Evolutionary conservation across 2,797 vertebrate species (phyloP).

Genomic region (Neoniphon sammara): DNA sequence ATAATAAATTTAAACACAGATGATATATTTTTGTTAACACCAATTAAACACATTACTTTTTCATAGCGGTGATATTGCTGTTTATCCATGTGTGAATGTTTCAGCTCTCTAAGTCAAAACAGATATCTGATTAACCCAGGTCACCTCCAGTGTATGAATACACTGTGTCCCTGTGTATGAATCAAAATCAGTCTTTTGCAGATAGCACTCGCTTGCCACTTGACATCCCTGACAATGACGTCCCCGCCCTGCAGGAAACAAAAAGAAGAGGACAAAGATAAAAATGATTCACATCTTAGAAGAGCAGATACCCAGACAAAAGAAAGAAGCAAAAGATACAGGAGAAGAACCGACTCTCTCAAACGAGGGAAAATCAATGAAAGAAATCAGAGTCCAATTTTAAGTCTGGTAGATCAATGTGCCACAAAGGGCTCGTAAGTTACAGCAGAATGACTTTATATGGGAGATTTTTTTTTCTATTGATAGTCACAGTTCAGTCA

Average conservation of each 20-base stretch:
- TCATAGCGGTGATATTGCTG: neutral
- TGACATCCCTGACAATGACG: neutral
- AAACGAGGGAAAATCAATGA: conserved; percentile 13
- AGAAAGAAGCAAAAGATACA: neutral
- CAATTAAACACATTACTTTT: neutral
- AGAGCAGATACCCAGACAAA: neutral
- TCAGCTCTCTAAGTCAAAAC: neutral
- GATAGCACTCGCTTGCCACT: no score
- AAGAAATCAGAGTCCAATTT: conserved; percentile 1
- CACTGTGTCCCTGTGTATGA: neutral
- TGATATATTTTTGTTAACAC: neutral
- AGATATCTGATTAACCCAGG: neutral
- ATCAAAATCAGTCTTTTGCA: neutral
- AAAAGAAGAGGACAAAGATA: neutral
- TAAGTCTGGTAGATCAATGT: conserved; percentile 6
- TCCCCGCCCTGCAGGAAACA: conserved; percentile 20
- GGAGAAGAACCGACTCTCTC: neutral
- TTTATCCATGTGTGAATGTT: neutral
- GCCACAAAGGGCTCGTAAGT: neutral
- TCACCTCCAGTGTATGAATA: neutral
- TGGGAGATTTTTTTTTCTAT: neutral
- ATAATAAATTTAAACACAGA: neutral
- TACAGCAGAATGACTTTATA: conserved; percentile 2
- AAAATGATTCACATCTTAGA: neutral
- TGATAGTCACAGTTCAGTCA: neutral